phyloP scores from a whole-genome alignment of 2,113 vertebrate species.

The Lophius piscatorius region DNA sequence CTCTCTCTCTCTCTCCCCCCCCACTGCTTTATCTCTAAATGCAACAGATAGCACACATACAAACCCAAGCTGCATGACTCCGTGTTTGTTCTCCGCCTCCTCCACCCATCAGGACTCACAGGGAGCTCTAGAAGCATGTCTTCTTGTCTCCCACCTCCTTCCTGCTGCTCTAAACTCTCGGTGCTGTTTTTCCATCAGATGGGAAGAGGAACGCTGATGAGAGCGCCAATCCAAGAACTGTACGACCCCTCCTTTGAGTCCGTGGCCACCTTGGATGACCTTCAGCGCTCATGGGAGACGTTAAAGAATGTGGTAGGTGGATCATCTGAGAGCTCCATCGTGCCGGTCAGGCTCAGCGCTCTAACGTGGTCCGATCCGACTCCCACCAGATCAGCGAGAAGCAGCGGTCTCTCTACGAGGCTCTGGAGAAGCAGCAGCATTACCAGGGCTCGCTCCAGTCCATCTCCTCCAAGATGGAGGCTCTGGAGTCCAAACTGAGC shows the following conservation, averaged over 20 bases:
- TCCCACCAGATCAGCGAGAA: conserved; percentile 93
- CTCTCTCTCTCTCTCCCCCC: no score
- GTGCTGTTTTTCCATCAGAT: conserved; percentile 70
- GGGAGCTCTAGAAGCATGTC: no score
- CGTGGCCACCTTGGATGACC: conserved; percentile 87
- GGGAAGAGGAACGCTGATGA: conserved; percentile 79
- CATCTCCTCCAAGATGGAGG: conserved; percentile 95
- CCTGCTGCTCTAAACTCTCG: neutral
- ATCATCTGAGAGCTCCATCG: neutral
- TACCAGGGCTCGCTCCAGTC: conserved; percentile 94
- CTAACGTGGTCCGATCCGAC: conserved; percentile 1
- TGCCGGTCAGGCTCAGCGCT: neutral
- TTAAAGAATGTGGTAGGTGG: conserved; percentile 94
- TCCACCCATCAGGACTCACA: no score
- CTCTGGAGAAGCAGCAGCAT: conserved; percentile 92
- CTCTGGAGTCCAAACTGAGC: conserved; percentile 85
- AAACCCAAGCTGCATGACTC: no score
- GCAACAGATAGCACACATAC: no score
- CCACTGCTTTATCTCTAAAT: no score
- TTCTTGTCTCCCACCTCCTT: neutral
- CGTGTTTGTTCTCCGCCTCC: no score
- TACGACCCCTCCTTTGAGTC: conserved; percentile 88
- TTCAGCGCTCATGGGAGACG: conserved; percentile 98
- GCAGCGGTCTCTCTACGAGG: conserved; percentile 94
- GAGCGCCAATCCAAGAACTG: conserved; percentile 82